Base-by-base conservation (phyloP, 2,797 vertebrate genomes). In the Leucoraja ocellata region DNA sequence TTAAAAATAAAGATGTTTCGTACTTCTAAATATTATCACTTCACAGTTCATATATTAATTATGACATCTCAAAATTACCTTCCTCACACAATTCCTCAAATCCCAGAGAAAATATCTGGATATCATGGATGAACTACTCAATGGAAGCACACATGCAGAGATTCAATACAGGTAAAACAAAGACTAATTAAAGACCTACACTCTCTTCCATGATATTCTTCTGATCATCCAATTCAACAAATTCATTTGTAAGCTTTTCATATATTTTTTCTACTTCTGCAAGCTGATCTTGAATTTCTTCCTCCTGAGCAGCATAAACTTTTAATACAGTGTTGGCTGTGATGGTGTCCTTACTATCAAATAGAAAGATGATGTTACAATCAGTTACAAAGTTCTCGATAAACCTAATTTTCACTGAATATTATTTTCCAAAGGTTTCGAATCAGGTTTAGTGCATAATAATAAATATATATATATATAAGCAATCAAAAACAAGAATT, bases 101-200 rank as follows among this genome's bases (percentile, higher is more conserved):
- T 32, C 1, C 2, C 2, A 14, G 61, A 88, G 25, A n/a, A 14
- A 8, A 14, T 63, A 28, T 83, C 54, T 54, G 46, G 46, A 86
- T 61, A 86, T 28, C 54, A 86, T 63, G 58, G 83, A 13, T 7
- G 7, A 5, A 0, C 83, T 65, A 16, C 23, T 13, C 28, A 18
- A 21, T 1, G 5, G 58, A 86, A 61, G 83, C 1, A 13, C 28
- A 65, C 84, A 88, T 65, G 63, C 84, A 88, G n/a, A 23, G 18
- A 68, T 32, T 88, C 16, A 68, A 63, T 2, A 7, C 16, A 18
- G 32, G 61, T 36, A 65, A 95, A 95, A 94, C 94, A 88, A 95
- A 94, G 94, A 94, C 94, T 95, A 95, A 96, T 95, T 94, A 93
- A 95, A 95, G 93, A 95, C 94, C 95, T 94, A 95, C 94, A 94